Percentiles rank a stretch among this genome's conserved stretches.
Conservation (phyloP, 2,113 vertebrate species). For the Romanogobio albipinnatus region DNA sequence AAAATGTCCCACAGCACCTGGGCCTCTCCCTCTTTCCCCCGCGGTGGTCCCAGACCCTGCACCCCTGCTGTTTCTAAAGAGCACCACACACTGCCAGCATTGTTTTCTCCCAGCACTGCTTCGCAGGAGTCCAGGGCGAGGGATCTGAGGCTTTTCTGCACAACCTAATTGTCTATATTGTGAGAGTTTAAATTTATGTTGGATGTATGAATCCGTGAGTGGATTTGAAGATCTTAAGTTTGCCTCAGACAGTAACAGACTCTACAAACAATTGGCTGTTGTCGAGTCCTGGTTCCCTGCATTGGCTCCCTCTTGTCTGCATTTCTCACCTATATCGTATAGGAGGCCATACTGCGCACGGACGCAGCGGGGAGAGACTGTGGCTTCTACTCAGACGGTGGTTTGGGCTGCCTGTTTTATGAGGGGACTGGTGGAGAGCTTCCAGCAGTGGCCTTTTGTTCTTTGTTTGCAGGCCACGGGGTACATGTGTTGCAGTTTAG, state of each 20-base stretch:
- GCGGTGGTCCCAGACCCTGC: slow-evolving; percentile 30
- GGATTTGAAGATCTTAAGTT: background rate
- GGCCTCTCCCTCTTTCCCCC: slow-evolving; percentile 15
- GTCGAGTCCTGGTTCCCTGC: background rate
- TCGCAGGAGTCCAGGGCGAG: slow-evolving; percentile 3
- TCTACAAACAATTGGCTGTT: background rate
- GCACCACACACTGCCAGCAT: slow-evolving; percentile 22
- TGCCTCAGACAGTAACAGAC: background rate
- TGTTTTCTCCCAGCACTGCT: slow-evolving; percentile 15
- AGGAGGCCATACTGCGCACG: background rate
- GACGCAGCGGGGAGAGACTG: slow-evolving; percentile 39
- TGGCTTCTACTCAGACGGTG: slow-evolving; percentile 50
- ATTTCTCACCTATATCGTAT: slow-evolving; percentile 39
- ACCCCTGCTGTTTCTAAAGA: slow-evolving; percentile 26
- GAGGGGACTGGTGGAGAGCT: slow-evolving; percentile 50
- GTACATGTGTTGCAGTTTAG: slow-evolving; percentile 65
- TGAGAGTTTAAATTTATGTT: background rate
- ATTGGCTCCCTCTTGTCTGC: background rate
- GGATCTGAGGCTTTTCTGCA: background rate
- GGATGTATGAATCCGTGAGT: background rate
- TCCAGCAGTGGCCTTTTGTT: slow-evolving; percentile 58
- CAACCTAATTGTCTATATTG: background rate
- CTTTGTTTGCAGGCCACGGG: slow-evolving; percentile 58
- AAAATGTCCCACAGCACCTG: slow-evolving; percentile 1
- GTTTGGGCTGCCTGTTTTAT: slow-evolving; percentile 52